Percentiles rank a stretch among this genome's conserved stretches.
Evolutionary conservation across 2,888 invertebrate species (phyloP).

Genomic region (Callinectes sapidus): DNA sequence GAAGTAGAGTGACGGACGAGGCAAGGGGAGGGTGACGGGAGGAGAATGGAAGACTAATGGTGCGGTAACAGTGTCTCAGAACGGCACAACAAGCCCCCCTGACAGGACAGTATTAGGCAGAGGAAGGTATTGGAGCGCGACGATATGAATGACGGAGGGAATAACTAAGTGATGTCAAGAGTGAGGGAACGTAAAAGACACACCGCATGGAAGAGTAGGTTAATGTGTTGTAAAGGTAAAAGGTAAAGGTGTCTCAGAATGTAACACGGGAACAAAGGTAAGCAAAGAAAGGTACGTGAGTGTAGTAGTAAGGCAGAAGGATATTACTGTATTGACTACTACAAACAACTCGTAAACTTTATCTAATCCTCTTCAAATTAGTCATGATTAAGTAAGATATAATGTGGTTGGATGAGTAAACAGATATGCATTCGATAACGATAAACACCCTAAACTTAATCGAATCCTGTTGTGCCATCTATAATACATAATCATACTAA

Average conservation of each 20-base stretch:
- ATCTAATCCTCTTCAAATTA: no score
- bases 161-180: not conserved
- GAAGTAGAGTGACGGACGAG: slow-evolving; percentile 26
- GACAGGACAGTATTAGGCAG: not conserved
- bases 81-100: not conserved
- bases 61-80: slow-evolving; percentile 21
- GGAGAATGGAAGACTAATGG: slow-evolving; percentile 33
- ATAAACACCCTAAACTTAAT: no score
- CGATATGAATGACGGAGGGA: not conserved
- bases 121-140: not conserved
- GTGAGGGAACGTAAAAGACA: not conserved
- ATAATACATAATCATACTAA: not conserved
- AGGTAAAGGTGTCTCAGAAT: not conserved
- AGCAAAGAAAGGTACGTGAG: not conserved
- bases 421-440: no score
- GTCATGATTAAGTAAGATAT: no score
- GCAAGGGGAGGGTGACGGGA: slow-evolving; percentile 26
- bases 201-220: not conserved
- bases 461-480: no score
- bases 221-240: not conserved
- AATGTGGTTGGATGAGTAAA: no score
- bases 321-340: no score
- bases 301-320: not conserved
- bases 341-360: no score
- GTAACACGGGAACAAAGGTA: not conserved